These are phyloP conservation scores for Eulemur mongoz DNA, from an alignment of 2,797 vertebrate species.

Conservation along the genomic window DNA sequence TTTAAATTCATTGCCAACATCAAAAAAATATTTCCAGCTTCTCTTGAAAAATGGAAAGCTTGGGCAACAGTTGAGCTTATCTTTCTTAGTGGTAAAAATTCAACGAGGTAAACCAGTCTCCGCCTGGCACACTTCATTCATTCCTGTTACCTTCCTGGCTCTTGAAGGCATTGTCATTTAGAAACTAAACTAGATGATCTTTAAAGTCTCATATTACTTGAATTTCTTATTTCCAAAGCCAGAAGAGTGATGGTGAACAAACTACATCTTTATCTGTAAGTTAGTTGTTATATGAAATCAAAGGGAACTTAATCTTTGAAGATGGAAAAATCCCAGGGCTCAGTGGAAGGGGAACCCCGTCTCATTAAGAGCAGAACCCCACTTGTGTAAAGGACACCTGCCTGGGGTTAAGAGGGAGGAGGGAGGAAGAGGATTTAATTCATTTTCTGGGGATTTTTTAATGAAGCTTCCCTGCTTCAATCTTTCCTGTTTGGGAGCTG, in stretches of 20 bases:
- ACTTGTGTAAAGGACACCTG: background rate
- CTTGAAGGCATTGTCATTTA: background rate
- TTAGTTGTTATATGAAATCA: conserved; percentile 1
- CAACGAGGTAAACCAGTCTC: background rate
- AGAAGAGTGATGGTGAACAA: background rate
- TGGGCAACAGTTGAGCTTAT: background rate
- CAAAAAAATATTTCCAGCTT: background rate
- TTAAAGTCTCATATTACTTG: conserved; percentile 12
- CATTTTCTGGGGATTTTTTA: conserved; percentile 51
- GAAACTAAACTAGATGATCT: background rate
- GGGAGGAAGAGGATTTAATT: conserved; percentile 35
- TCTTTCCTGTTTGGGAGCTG: conserved; percentile 51
- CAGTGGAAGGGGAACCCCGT: background rate
- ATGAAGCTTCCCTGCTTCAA: conserved; percentile 38
- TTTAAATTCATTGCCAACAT: background rate
- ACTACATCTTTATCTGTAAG: background rate
- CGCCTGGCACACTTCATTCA: background rate
- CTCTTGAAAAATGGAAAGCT: background rate
- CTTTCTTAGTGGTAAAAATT: background rate
- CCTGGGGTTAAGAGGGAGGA: background rate
- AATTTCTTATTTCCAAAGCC: background rate
- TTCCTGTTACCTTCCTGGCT: background rate
- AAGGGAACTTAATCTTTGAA: conserved; percentile 21
- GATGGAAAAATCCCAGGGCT: conserved; percentile 31
- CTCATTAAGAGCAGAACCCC: background rate